phyloP scores from a whole-genome alignment of 2,797 vertebrate genomes.

The Alauda arvensis region DNA sequence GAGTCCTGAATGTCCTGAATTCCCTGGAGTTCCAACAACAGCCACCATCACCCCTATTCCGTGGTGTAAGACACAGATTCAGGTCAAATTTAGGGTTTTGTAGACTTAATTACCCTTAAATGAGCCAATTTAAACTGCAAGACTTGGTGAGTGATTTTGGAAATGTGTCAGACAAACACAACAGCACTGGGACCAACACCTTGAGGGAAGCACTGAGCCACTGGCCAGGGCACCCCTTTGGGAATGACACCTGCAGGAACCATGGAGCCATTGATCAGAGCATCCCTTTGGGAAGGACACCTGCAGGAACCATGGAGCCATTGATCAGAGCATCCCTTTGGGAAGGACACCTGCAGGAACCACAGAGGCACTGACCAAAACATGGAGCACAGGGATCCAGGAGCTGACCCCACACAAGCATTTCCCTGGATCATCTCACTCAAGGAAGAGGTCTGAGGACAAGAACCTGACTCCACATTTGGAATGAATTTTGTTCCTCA shows the following conservation, averaged over 20 bases:
- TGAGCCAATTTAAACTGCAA: not conserved
- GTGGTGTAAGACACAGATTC: not conserved
- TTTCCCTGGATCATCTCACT: not conserved
- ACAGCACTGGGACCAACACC: not conserved
- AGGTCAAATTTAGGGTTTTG: not conserved
- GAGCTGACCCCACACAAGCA: not conserved
- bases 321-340: not conserved
- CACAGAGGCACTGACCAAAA: not conserved
- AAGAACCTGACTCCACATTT: rapidly evolving
- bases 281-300: not conserved
- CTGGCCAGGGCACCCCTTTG: not conserved
- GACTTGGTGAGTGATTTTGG: not conserved
- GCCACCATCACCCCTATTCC: not conserved
- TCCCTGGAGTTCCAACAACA: rapidly evolving
- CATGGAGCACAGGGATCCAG: not conserved
- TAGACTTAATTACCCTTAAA: not conserved
- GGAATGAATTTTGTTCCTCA: not conserved
- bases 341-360: not conserved
- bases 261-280: not conserved
- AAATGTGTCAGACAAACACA: not conserved
- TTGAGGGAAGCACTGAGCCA: not conserved
- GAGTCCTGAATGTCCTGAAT: not conserved
- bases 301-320: not conserved
- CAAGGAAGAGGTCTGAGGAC: not conserved
- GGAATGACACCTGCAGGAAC: not conserved